Evolutionary conservation across 92 coral and sea anemone species (phyloP), one percentile per base, ranked within the genome.

Genomic region (Meandrina meandrites): DNA sequence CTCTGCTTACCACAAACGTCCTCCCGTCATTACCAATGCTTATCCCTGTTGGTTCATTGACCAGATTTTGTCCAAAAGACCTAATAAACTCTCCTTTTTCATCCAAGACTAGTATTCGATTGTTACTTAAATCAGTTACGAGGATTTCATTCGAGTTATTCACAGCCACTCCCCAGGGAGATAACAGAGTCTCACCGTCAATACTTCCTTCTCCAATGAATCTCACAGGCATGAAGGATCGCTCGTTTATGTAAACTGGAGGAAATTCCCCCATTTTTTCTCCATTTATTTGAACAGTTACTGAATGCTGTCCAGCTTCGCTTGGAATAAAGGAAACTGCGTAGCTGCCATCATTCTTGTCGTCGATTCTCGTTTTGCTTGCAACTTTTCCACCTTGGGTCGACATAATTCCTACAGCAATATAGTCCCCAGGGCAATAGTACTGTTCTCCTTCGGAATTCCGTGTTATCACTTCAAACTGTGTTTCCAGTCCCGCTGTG

Each of bases 121-220:
- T 79, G 47, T 91, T 91, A 17, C 53, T 67, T 18, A 51, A 51
- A 58, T 91, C 94, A 79, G 87, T 84, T 18, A 91, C 77, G 74
- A 91, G 48, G 56, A 88, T 72, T 28, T 81, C 79, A 14, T 80
- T 42, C 57, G 22, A 62, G 75, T n/a, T 8, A 45, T 64, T 80
- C 11, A 32, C 19, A 10, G 84, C 75, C 19, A 80, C 35, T 27
- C 84, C 84, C 84, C 84, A 80, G 4, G 84, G 84, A 9, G 0
- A 11, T 3, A 0, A 31, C 15, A 79, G 17, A 19, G 7, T 0
- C 2, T 3, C 3, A 12, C 10, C n/a, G n/a, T 18, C 14, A 32
- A 12, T 45, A 7, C 45, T 27, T 64, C 18, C 40, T 42, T 10
- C 19, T 53, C 14, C 48, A 22, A 83, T 32, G 34, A 27, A 72